Conservation (phyloP, 2,113 vertebrate genomes). For the Coturnix japonica region DNA sequence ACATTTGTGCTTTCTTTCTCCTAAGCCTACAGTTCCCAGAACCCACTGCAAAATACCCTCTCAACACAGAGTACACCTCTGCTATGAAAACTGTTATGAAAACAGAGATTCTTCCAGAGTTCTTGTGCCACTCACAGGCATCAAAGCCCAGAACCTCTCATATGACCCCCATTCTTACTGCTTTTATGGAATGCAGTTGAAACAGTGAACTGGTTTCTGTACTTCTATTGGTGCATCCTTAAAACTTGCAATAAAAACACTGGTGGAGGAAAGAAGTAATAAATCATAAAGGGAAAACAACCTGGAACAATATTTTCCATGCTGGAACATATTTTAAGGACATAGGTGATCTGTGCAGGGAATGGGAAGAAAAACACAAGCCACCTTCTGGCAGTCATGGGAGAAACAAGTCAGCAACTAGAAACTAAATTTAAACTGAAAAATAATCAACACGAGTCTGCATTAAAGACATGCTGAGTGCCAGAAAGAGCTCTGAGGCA, state of each 20-base stretch:
- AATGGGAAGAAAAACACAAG: not conserved
- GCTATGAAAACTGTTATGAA: accelerated
- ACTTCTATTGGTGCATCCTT: not conserved
- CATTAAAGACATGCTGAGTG: not conserved
- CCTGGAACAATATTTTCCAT: not conserved
- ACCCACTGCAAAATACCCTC: not conserved
- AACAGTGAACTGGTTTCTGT: not conserved
- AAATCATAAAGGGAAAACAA: not conserved
- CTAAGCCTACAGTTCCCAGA: not conserved
- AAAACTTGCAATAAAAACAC: not conserved
- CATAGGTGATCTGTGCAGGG: not conserved
- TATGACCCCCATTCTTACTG: not conserved
- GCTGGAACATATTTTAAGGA: not conserved
- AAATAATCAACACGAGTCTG: not conserved
- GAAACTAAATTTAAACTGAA: not conserved
- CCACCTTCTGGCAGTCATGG: not conserved
- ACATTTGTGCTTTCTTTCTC: not conserved
- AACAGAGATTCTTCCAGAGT: not conserved
- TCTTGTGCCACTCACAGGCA: not conserved
- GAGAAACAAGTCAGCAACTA: not conserved
- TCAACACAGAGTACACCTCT: not conserved
- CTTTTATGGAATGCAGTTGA: not conserved
- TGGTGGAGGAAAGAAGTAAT: not conserved
- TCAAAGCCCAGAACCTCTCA: not conserved
- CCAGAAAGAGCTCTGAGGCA: not conserved